Evolutionary conservation across 2,888 invertebrate species (phyloP).

Genomic region (Smittia sp.): DNA sequence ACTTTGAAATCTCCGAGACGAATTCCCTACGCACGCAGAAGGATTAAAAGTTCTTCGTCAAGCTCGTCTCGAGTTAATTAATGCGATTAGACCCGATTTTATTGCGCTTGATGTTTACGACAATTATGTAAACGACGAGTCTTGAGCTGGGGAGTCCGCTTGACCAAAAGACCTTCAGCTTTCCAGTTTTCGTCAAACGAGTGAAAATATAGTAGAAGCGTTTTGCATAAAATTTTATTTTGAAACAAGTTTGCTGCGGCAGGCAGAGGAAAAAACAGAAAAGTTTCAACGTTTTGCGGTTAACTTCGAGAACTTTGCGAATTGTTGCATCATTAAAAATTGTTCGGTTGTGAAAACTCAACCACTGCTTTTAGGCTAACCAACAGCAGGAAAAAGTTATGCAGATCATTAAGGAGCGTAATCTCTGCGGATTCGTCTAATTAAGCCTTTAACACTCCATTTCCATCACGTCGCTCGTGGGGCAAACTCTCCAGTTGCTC

Average conservation of each 20-base stretch:
- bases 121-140: constrained; percentile 8
- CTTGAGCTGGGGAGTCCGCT: background rate
- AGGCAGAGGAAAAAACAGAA: background rate
- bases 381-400: background rate
- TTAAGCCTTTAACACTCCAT: constrained; percentile 14
- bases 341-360: background rate
- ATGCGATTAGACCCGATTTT: background rate
- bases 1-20: background rate
- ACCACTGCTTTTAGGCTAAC: background rate
- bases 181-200: background rate
- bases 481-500: background rate
- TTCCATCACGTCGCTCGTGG: background rate
- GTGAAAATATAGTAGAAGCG: background rate
- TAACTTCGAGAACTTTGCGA: background rate
- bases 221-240: constrained; percentile 4
- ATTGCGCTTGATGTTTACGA: background rate
- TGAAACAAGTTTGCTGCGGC: background rate
- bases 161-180: background rate
- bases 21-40: background rate
- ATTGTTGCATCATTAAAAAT: constrained; percentile 9
- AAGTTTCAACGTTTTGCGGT: background rate
- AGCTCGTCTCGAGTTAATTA: background rate
- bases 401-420: constrained; percentile 2
- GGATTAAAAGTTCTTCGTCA: background rate
- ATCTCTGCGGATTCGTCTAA: background rate